A percentile compares a stretch with the other conserved stretches of the same genome.
These are phyloP conservation scores for Lasaia peninsularis DNA, from an alignment of 1,140 invertebrate genomes.

Conservation along the genomic window DNA sequence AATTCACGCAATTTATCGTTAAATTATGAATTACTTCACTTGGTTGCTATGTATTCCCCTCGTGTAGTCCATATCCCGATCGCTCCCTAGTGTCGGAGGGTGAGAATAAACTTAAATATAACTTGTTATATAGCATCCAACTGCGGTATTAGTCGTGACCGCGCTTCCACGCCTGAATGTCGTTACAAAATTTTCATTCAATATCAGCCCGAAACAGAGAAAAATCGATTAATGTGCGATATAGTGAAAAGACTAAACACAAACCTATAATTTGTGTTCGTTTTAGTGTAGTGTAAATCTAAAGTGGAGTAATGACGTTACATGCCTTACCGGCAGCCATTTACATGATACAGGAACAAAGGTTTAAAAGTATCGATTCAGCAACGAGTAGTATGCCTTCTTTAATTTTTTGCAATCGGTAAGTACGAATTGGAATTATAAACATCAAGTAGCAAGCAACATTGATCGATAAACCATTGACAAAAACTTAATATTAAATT, in stretches of 20 bases:
- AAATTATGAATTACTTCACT: slow-evolving; percentile 10
- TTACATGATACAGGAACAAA: slow-evolving; percentile 68
- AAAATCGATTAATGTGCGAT: slow-evolving; percentile 48
- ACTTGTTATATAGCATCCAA: slow-evolving; percentile 39
- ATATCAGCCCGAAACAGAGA: slow-evolving; percentile 38
- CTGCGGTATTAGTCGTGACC: slow-evolving; percentile 52
- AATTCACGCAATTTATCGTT: background rate
- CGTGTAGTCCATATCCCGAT: slow-evolving; percentile 29
- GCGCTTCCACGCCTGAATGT: slow-evolving; percentile 60
- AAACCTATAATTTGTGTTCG: slow-evolving; percentile 43
- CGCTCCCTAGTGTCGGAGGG: slow-evolving; percentile 44
- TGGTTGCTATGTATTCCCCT: slow-evolving; percentile 17
- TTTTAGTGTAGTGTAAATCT: slow-evolving; percentile 47
- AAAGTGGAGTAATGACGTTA: slow-evolving; percentile 73
- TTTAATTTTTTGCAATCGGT: slow-evolving; percentile 70
- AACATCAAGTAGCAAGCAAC: background rate
- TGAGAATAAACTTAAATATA: slow-evolving; percentile 38
- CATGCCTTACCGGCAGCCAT: slow-evolving; percentile 62
- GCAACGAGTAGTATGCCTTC: slow-evolving; percentile 63
- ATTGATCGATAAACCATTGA: slow-evolving; percentile 11
- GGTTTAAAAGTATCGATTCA: slow-evolving; percentile 60
- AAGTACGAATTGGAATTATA: slow-evolving; percentile 38
- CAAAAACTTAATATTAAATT: background rate
- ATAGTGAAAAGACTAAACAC: slow-evolving; percentile 51
- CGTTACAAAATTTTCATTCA: slow-evolving; percentile 40